Base-by-base conservation (phyloP, 2,113 vertebrate genomes). In the Gymnobelideus leadbeateri region DNA sequence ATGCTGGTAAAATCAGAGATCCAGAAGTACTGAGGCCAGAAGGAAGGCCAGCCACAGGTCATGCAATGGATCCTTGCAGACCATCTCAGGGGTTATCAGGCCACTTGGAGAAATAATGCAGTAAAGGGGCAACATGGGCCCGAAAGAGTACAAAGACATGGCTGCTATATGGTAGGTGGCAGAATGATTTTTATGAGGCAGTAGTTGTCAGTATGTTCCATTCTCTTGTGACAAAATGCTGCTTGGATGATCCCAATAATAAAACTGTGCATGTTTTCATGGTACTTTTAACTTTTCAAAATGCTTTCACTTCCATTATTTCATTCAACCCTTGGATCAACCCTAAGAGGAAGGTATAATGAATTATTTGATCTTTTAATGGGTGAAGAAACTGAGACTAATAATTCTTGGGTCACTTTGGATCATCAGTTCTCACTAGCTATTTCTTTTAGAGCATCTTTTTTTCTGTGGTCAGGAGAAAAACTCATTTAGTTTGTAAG, bases 211-310 rank as follows among this genome's bases (percentile, higher is more conserved):
- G 57, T 19, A 19, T 37, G 37, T n/a, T n/a, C 37, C 16, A 0
- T 7, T 21, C 37, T n/a, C 37, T 37, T n/a, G 16, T 77, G 68
- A 77, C 37, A 77, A 77, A 91, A 96, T 94, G 61, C 46, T 95
- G 92, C 91, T 50, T 11, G 57, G 91, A 90, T 94, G 61, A 93
- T 61, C 90, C 31, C 10, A 89, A 47, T 8, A 49, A 4, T 91
- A 68, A 95, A 47, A 51, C 24, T 94, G 52, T 55, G 28, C 21
- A 50, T 90, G 55, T 50, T 37, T 51, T 55, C 94, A 53, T 57
- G 91, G 54, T 31, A 91, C 3, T 51, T 94, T 91, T 5, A 25
- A 47, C 51, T 28, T 61, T 91, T 89, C n/a, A 90, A 28, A 37
- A 93, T 61, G 43, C 8, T 91, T 91, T 77, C 49, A 37, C 68